Base-by-base conservation (phyloP, 2,113 vertebrate species). In the Raja brachyura region DNA sequence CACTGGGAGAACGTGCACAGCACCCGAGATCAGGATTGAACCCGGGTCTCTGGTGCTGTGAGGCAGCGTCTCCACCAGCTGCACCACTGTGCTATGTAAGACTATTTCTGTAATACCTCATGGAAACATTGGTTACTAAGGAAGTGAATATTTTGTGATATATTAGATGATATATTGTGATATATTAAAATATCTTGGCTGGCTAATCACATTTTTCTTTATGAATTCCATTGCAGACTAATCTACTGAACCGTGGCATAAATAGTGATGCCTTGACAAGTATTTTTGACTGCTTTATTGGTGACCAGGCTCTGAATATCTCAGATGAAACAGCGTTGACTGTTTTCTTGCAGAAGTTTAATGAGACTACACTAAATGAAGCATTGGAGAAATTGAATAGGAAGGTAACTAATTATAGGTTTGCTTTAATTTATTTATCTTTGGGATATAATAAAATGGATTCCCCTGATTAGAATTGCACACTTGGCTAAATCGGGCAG, bases 271-370 rank as follows among this genome's bases (percentile, higher is more conserved):
- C 8, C 11, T 70, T 92, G 68, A 14, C 33, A 13, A 11, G 1
- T 54, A 16, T 92, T 73, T 92, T 92, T 73, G 33, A 74, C 11
- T 92, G 90, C 63, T 92, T 92, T 16, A 28, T 54, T 92, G 90
- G 90, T 18, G 13, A 31, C 48, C 73, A 25, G 68, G 68, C 68
- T 92, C 33, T 73, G 90, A 92, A 70, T 70, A 73, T 33, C 18
- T 73, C 90, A 14, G 90, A 73, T 92, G 68, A 73, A 92, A 92
- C 4, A 6, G 90, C 90, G 73, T 10, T 92, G 90, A 74, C 9
- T 0, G 5, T 92, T 73, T 92, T 92, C 22, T 22, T 92, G 25
- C 90, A 92, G 90, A 73, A 54, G 8, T 54, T 92, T 54, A 33
- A 92, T 25, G 33, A 28, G 70, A 92, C 39, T 5, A 54, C 22